A percentile compares a stretch with the other conserved stretches of the same genome.
These are phyloP conservation scores for Xestoiulus laeticollis DNA, from an alignment of 2,888 invertebrate species.

Conservation along the genomic window DNA sequence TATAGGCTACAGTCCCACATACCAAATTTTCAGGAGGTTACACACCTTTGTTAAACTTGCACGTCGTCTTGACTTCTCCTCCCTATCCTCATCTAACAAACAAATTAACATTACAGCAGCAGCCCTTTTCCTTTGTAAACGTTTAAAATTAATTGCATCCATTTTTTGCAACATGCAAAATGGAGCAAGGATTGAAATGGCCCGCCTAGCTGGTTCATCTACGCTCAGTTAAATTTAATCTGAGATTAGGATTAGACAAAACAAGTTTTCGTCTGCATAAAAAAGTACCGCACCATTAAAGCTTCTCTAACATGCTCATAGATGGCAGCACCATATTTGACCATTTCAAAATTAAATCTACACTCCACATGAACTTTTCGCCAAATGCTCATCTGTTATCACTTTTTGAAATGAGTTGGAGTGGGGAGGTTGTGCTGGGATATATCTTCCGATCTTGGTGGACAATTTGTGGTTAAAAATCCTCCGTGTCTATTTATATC, in stretches of 20 bases:
- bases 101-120: slow-evolving; percentile 1
- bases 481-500: not conserved
- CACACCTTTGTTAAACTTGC: not conserved
- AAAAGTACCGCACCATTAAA: not conserved
- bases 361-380: not conserved
- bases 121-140: not conserved
- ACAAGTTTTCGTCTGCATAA: not conserved
- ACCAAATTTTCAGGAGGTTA: no score
- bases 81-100: not conserved
- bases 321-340: not conserved
- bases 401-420: not conserved
- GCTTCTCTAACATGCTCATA: not conserved
- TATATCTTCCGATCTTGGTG: not conserved
- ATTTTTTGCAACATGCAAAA: no score
- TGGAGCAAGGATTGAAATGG: no score
- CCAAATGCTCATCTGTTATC: not conserved
- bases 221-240: not conserved
- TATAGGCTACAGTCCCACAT: no score
- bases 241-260: not conserved
- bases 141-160: not conserved
- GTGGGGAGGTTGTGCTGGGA: not conserved
- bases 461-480: not conserved
- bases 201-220: not conserved
- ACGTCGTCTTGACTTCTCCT: not conserved
- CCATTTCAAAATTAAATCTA: no score